Base-by-base conservation (phyloP, 2,888 invertebrate genomes). In the Pyrrhosoma nymphula region DNA sequence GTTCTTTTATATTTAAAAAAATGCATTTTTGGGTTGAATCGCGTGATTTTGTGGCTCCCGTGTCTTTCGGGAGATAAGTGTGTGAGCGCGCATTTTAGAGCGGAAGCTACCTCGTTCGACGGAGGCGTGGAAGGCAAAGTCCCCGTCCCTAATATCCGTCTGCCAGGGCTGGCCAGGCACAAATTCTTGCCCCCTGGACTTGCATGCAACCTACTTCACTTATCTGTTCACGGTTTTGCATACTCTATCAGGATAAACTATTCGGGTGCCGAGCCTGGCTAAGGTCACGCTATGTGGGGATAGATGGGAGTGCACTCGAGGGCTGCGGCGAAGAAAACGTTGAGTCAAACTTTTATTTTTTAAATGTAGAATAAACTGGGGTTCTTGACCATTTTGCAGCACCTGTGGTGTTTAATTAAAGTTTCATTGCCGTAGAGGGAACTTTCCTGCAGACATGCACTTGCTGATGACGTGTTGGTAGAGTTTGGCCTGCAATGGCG, bases 211-310 rank as follows among this genome's bases (percentile, higher is more conserved):
- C 69, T 69, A 93, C 93, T 93, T 75, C 55, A 69, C 93, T 69
- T 75, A 63, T 93, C 69, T 69, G 93, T 93, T 47, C n/a, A 63
- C 39, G 93, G 69, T 55, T 93, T 93, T 93, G 93, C 93, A 93
- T 93, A 93, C 69, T 18, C 20, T n/a, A 47, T 75, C 93, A 93
- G 93, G 93, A 93, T 93, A 91, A 91, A 63, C 63, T 23, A 18
- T 69, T 93, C 63, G 26, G 63, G 23, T 39, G 26, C 75, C 69
- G 39, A 47, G 63, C 26, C 35, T 14, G 39, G 91, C 23, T 23
- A 39, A 39, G 39, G 91, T 63, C 91, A 69, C 91, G 63, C 63
- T 63, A 63, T 26, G 35, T 20, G 39, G 16, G 82, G 35, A 30
- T 26, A 91, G 63, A 35, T 91, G 60, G n/a, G 39, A 30, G 47